Evolutionary conservation across 23 tunicate genomes (phyloP).

Genomic region (Ciona savignyi): DNA sequence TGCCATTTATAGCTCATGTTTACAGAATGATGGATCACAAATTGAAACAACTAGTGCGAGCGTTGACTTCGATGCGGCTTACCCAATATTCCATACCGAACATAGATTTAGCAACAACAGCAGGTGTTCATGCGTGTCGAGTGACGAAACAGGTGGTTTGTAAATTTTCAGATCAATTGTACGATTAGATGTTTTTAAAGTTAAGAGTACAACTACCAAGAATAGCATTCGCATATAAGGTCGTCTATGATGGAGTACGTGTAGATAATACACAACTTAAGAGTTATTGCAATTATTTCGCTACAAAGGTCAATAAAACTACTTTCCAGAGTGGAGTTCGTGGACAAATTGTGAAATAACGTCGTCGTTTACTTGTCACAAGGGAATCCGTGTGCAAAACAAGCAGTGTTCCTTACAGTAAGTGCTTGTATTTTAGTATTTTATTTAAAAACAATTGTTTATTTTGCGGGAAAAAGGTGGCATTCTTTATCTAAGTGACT

Average conservation of each 20-base stretch:
- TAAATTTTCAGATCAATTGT: too few relatives aligned
- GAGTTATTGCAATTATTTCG: too few relatives aligned
- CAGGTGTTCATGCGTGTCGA: background rate
- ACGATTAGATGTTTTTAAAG: too few relatives aligned
- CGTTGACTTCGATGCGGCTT: background rate
- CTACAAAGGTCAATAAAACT: too few relatives aligned
- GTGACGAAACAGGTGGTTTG: background rate
- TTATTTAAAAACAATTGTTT: background rate
- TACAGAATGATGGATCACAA: too few relatives aligned
- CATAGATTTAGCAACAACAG: background rate
- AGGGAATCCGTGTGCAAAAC: background rate
- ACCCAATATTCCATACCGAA: background rate
- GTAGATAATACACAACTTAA: too few relatives aligned
- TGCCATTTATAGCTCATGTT: too few relatives aligned
- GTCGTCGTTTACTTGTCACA: background rate
- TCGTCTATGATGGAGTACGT: too few relatives aligned
- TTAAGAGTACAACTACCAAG: too few relatives aligned
- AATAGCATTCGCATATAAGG: too few relatives aligned
- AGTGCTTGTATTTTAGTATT: background rate
- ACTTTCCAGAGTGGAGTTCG: background rate
- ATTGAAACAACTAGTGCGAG: background rate
- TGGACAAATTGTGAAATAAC: background rate
- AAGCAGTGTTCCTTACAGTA: background rate
- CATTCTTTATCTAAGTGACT: too few relatives aligned
- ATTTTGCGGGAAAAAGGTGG: too few relatives aligned